Base-by-base conservation (phyloP, 2,113 vertebrate genomes). In the Henicopernis longicauda region DNA sequence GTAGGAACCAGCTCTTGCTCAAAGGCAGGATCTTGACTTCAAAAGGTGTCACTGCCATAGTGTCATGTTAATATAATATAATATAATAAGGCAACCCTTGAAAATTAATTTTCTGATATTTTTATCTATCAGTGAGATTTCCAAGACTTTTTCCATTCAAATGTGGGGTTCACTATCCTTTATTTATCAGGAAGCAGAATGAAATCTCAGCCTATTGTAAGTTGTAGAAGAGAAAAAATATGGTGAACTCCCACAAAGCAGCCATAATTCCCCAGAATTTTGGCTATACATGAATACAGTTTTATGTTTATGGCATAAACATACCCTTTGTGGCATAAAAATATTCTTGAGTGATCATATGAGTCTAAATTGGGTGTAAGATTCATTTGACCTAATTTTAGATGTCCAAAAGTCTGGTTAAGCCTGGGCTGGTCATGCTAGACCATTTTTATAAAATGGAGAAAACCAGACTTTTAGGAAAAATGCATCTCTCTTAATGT, bases 281-380 rank as follows among this genome's bases (percentile, higher is more conserved):
- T 89, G 20, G 1, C 3, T 40, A 10, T 29, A n/a, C 5, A 9
- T 55, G 1, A 71, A 58, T 19, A 14, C 0, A 16, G 1, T 18
- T 40, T 45, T 78, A 19, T 36, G 23, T 34, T 61, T 62, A 72
- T 5, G 4, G 6, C 26, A 17, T 54, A 29, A 54, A 29, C 52
- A 54, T 80, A 34, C 3, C 59, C 47, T 78, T 67, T 82, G 19
- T 50, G 25, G 5, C 6, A 59, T 16, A 61, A 79, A 93, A 65
- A 34, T 2, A 17, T 16, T 79, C 4, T n/a, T 61, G 13, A 82
- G 22, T 73, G 7, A 32, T 65, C 77, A 29, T 54, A 21, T 36
- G 22, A 85, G 31, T 52, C 11, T 23, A 62, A 81, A 57, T 13
- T 58, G 2, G 2, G 3, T 42, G 1, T 73, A 47, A 15, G 7